Evolutionary conservation across 2,797 vertebrate genomes (phyloP).

Genomic region (Myotis pilosus): DNA sequence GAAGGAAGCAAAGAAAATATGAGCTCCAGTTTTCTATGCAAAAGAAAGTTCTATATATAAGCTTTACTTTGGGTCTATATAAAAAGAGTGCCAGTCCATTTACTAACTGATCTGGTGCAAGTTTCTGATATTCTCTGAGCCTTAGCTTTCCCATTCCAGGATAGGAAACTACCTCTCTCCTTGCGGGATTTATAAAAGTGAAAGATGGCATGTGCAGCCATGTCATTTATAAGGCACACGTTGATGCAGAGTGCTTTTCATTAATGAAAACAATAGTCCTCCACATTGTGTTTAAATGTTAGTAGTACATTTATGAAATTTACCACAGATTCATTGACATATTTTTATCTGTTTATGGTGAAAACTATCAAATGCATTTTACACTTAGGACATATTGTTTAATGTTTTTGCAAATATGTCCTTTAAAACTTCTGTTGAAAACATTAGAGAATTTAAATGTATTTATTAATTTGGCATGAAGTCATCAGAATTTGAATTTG

Average conservation of each 20-base stretch:
- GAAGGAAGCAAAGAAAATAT: neutral
- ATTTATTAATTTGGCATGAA: neutral
- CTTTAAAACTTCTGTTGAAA: neutral
- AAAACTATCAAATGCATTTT: neutral
- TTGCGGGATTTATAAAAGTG: neutral
- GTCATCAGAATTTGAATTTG: constrained; percentile 1
- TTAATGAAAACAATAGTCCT: neutral
- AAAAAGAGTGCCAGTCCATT: neutral
- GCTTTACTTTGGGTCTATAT: neutral
- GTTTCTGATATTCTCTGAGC: neutral
- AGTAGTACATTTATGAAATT: neutral
- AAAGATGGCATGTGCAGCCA: neutral
- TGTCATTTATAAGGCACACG: neutral
- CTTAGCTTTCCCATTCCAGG: neutral
- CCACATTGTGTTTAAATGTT: neutral
- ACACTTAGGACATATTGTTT: neutral
- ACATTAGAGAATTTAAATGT: neutral
- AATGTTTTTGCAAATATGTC: neutral
- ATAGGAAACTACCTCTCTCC: neutral
- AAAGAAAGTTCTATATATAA: neutral
- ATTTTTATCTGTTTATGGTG: neutral
- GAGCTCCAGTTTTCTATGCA: neutral
- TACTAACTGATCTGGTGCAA: neutral
- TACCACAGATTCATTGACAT: neutral
- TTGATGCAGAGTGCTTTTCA: neutral